Evolutionary conservation across 2,888 invertebrate genomes (phyloP).

Genomic region (Leptopilina myrica): DNA sequence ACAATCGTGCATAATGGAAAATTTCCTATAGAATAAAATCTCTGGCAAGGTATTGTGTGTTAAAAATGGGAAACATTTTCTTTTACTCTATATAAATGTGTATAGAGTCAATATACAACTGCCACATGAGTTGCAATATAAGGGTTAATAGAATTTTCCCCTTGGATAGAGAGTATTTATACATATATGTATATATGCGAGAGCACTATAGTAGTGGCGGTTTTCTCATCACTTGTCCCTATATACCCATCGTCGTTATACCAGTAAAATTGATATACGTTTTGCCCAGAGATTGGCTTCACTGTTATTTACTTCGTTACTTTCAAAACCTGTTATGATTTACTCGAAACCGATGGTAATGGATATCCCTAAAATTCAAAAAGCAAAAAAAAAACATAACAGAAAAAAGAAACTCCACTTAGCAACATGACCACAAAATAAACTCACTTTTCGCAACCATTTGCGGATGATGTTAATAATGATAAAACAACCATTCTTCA

Average conservation of each 20-base stretch:
- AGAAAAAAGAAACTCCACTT: neutral
- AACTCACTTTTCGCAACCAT: slow-evolving; percentile 51
- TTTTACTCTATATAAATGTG: neutral
- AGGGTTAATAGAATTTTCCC: slow-evolving; percentile 54
- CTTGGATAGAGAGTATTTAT: slow-evolving; percentile 37
- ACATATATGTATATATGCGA: neutral
- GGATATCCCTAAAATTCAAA: neutral
- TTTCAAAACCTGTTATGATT: slow-evolving; percentile 8
- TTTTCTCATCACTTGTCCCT: slow-evolving; percentile 1
- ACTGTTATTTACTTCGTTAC: slow-evolving; percentile 35
- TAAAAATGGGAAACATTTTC: slow-evolving; percentile 15
- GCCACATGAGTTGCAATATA: slow-evolving; percentile 48
- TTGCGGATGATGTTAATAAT: neutral
- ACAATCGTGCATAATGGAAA: neutral
- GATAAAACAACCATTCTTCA: slow-evolving; percentile 11
- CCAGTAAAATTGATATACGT: slow-evolving; percentile 1
- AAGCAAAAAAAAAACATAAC: neutral
- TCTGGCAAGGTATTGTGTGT: neutral
- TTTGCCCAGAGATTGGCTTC: slow-evolving; percentile 21
- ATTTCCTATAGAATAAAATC: slow-evolving; percentile 14
- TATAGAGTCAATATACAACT: slow-evolving; percentile 34
- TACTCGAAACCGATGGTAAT: slow-evolving; percentile 12
- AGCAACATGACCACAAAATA: neutral
- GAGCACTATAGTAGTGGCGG: neutral
- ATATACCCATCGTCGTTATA: neutral